Evolutionary conservation across 2,113 vertebrate species (phyloP), one percentile per base, ranked within the genome.

Genomic region (Aleadryas rufinucha): DNA sequence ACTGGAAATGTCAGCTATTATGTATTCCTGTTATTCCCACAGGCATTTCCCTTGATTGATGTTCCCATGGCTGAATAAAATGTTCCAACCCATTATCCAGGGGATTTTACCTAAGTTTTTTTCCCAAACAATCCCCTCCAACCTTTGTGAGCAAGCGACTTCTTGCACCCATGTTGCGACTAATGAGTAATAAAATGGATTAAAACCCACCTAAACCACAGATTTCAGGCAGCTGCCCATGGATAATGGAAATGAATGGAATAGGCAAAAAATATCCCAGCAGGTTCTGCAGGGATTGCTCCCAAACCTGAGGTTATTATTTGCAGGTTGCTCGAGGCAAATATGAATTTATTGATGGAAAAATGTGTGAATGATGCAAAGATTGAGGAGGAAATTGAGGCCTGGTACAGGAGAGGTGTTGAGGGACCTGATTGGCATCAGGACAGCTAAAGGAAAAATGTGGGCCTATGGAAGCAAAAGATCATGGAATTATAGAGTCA

Each of bases 1-100:
- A 76, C 10, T 90, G 75, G 57, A 94, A 95, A 97, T 96, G 94
- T 88, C 88, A 95, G 44, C 75, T 87, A 72, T 95, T 95, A 95
- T 91, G 70, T 70, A 83, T 91, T 90, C 94, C 74, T 87, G 69
- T 65, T 95, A 83, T 70, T 93, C 92, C 94, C 88, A 94, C 92
- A 37, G 75, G 85, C 82, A 76, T 88, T 96, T 91, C 70, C 82
- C 63, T 35, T 92, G 92, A 82, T 75, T 85, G 85, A 95, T 93
- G 83, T 83, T 94, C 92, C 95, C 57, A 72, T 27, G 83, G 82
- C 45, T 95, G 94, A 88, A 85, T 57, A 65, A 85, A 95, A 92
- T 57, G 37, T 57, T 90, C 53, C 53, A 79, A 49, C 28, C 35
- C 65, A 65, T 93, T 93, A 94, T 88, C 45, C 78, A 65, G 63